Percentiles rank a stretch among this genome's conserved stretches.
Conservation (phyloP, 30 jellyfish, hydroid and myxozoan species). For the Chrysaora quinquecirrha region DNA sequence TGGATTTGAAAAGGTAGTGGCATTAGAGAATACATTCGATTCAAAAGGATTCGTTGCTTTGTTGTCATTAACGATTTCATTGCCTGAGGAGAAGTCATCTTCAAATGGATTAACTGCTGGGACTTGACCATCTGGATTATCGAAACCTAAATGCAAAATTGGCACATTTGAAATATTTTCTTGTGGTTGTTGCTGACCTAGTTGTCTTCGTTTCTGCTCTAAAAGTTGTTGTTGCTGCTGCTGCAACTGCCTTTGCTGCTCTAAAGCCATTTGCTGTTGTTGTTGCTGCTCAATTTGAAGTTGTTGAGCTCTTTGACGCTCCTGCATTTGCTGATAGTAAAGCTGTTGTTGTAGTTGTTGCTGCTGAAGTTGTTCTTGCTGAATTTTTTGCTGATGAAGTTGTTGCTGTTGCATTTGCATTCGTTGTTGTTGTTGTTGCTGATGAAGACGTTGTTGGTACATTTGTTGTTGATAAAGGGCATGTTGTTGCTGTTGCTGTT, state of each 20-base stretch:
- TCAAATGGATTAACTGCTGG: conserved; percentile 66
- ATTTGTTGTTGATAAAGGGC: not conserved
- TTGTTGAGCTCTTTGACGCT: not conserved
- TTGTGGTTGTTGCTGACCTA: not conserved
- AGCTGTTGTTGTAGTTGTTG: not conserved
- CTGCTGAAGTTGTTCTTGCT: not conserved
- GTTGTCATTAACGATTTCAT: not conserved
- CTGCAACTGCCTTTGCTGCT: conserved; percentile 6
- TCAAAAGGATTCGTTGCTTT: conserved; percentile 47
- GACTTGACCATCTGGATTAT: not conserved
- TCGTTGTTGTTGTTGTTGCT: not conserved
- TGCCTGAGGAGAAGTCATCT: conserved; percentile 56
- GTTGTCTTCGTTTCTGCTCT: not conserved
- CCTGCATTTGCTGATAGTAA: not conserved
- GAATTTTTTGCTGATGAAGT: not conserved
- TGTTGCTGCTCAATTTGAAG: conserved; percentile 16
- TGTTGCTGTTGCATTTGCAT: not conserved
- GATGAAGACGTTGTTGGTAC: not conserved
- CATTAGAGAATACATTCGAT: conserved; percentile 30
- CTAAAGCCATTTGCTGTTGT: not conserved
- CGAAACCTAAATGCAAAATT: not conserved
- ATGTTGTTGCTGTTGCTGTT: conserved; percentile 13
- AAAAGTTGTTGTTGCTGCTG: conserved; percentile 70
- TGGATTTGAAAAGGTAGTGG: conserved; percentile 44
- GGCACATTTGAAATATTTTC: too few relatives aligned